Evolutionary conservation across 2,797 vertebrate genomes (phyloP).

Genomic region (Prunella strophiata): DNA sequence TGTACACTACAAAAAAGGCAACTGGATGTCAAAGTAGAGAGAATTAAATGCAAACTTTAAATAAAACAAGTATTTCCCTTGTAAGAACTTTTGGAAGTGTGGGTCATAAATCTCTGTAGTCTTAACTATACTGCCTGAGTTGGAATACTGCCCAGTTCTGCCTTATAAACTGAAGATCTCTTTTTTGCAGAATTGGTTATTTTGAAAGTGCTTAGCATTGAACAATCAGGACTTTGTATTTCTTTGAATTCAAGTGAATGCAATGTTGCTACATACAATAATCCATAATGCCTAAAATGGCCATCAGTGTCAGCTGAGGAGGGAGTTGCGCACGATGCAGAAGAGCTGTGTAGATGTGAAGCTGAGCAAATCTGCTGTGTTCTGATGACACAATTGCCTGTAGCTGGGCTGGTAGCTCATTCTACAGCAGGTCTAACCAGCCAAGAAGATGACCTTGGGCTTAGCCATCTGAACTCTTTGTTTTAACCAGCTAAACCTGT

Average conservation of each 20-base stretch:
- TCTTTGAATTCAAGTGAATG: background rate
- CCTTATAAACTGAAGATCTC: background rate
- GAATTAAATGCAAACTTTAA: background rate
- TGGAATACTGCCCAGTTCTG: background rate
- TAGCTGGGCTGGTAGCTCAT: background rate
- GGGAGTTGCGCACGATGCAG: background rate
- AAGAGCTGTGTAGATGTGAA: background rate
- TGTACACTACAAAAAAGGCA: background rate
- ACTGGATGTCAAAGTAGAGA: background rate
- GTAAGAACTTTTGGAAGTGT: background rate
- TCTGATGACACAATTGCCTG: background rate
- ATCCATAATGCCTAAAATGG: background rate
- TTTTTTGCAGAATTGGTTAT: background rate
- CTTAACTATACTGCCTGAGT: background rate
- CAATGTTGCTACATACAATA: accelerated
- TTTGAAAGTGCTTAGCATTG: background rate
- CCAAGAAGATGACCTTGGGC: background rate
- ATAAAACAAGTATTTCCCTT: background rate
- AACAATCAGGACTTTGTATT: background rate
- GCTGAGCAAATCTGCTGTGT: background rate
- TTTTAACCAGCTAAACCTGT: background rate
- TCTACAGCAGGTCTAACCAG: background rate
- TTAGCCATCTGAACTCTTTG: background rate
- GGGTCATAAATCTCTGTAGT: background rate
- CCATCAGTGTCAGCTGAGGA: background rate